Base-by-base conservation (phyloP, 1,140 invertebrate species). In the Conus betulinus region DNA sequence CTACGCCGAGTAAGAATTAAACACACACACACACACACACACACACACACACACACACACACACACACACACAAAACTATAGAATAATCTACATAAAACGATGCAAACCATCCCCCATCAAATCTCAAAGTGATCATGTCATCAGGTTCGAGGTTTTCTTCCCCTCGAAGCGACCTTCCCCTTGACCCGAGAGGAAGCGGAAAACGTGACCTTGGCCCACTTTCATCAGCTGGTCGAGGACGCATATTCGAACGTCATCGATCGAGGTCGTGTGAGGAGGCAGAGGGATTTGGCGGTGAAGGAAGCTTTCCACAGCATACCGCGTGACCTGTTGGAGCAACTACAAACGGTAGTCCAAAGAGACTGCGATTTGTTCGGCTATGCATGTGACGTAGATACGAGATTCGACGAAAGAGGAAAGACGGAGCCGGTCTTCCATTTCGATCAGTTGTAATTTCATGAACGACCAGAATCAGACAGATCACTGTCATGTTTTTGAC, bases 301-400 rank as follows among this genome's bases (percentile, higher is more conserved):
- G 78, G 78, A 79, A 79, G 78, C 78, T 0, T 79, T 51, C 78
- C 27, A 79, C 51, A 51, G 27, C 27, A 10, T 51, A 8, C 78
- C 78, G 5, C 8, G 78, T 7, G 10, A 11, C 11, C 78, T 79
- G 78, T n/a, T 79, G 78, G 3, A 39, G 8, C 78, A 52, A n/a
- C 78, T 79, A 13, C 78, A 51, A 52, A 20, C 8, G 78, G 27
- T 52, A 15, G 78, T 79, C 8, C 78, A 79, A 20, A 27, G 15
- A 79, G 78, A 79, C 78, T 79, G 78, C 20, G 25, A 79, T 79
- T 52, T 79, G 27, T 79, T 79, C 78, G 78, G 51, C 27, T 79
- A 79, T 52, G 25, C 27, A 8, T 79, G 78, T 39, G n/a, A 27
- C 78, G 78, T 79, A 5, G 78, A 79, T 8, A 20, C 23, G 20